phyloP scores from a whole-genome alignment of 2,113 vertebrate species.

The Corythornis vintsioides region DNA sequence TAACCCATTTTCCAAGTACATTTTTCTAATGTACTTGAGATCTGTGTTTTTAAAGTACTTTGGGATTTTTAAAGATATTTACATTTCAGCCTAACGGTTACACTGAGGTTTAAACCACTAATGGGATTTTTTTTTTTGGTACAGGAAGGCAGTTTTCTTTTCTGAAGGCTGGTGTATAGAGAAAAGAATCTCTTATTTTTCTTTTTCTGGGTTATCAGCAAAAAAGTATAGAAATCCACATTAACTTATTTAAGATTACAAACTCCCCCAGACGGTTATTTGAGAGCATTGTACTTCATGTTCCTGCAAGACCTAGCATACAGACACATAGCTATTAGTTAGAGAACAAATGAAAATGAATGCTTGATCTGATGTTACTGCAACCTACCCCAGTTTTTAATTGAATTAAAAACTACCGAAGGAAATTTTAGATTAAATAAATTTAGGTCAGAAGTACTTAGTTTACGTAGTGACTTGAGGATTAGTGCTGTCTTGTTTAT shows the following conservation, averaged over 20 bases:
- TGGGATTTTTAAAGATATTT: not conserved
- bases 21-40: not conserved
- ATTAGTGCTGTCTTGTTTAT: not conserved
- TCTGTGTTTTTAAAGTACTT: not conserved
- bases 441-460: not conserved
- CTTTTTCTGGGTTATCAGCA: not conserved
- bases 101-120: not conserved
- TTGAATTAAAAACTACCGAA: not conserved
- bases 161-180: not conserved
- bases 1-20: not conserved
- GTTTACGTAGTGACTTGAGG: not conserved
- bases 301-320: not conserved
- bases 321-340: not conserved
- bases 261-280: not conserved
- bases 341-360: not conserved
- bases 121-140: not conserved
- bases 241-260: not conserved
- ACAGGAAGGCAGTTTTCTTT: not conserved
- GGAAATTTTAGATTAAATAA: not conserved
- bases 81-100: not conserved
- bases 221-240: not conserved
- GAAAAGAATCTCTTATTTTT: not conserved
- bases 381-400: not conserved
- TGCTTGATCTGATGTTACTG: not conserved
- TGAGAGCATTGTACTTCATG: not conserved